Conservation (phyloP, 2,888 invertebrate genomes). For the Unio pictorum region DNA sequence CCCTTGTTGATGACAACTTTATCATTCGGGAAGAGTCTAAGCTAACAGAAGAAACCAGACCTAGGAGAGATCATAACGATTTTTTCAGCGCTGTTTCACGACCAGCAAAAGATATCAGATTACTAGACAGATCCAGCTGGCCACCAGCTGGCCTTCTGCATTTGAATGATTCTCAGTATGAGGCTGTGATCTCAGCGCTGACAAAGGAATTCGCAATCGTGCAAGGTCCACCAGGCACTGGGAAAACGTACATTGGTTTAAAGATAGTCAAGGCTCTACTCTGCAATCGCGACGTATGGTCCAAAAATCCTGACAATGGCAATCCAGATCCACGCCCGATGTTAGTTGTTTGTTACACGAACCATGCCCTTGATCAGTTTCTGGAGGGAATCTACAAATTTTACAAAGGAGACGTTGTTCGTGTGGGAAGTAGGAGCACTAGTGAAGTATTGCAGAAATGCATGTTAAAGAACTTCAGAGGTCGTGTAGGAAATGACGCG, state of each 20-base stretch:
- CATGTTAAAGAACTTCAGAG: conserved; percentile 27
- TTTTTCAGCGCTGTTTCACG: conserved; percentile 19
- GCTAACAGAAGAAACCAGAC: conserved; percentile 6
- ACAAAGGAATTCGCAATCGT: conserved; percentile 67
- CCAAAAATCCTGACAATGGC: conserved; percentile 22
- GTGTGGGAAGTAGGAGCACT: conserved; percentile 64
- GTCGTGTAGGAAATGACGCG: conserved; percentile 21
- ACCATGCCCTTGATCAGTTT: conserved; percentile 71
- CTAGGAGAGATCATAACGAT: conserved; percentile 1
- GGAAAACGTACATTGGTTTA: conserved; percentile 86
- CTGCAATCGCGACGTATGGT: conserved; percentile 74
- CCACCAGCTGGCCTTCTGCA: conserved; percentile 46
- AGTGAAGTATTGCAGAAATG: conserved; percentile 49
- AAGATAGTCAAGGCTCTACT: conserved; percentile 80
- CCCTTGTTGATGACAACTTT: conserved; percentile 41
- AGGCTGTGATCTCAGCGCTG: conserved; percentile 61
- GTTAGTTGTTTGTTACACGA: conserved; percentile 69
- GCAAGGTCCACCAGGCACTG: conserved; percentile 86
- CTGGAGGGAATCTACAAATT: conserved; percentile 65
- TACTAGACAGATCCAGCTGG: conserved; percentile 21
- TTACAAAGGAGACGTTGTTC: conserved; percentile 49
- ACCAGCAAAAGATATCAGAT: conserved; percentile 17
- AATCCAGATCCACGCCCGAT: conserved; percentile 60
- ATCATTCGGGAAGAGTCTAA: conserved; percentile 23
- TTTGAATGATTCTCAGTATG: conserved; percentile 62